Percentiles rank a stretch among this genome's conserved stretches.
phyloP scores from a whole-genome alignment of 2,888 invertebrate species.

The Cephonodes hylas region DNA sequence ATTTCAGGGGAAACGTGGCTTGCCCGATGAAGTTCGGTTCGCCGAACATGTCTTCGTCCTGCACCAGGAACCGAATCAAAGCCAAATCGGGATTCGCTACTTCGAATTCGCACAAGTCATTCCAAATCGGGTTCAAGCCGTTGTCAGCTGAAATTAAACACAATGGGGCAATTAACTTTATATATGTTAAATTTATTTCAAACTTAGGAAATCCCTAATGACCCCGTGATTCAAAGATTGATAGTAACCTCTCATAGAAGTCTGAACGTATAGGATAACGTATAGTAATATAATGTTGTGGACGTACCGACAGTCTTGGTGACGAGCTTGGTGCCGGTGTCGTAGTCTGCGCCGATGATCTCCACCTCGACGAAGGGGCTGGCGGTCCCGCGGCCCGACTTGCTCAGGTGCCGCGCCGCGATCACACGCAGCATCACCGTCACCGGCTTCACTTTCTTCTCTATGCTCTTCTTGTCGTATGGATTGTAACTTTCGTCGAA shows the following conservation, averaged over 20 bases:
- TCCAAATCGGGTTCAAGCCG: constrained; percentile 96
- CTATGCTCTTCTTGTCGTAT: constrained; percentile 83
- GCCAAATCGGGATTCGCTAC: constrained; percentile 91
- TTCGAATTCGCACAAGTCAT: constrained; percentile 91
- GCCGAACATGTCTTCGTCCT: constrained; percentile 98
- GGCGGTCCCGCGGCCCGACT: constrained; percentile 90
- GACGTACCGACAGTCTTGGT: constrained; percentile 91
- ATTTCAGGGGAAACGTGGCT: constrained; percentile 93
- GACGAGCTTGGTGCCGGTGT: constrained; percentile 89
- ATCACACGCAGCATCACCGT: constrained; percentile 88
- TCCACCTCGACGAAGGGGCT: constrained; percentile 97
- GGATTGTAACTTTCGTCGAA: constrained; percentile 90
- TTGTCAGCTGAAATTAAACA: constrained; percentile 86
- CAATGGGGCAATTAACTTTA: too few relatives aligned
- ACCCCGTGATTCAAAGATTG: too few relatives aligned
- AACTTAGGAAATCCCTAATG: too few relatives aligned
- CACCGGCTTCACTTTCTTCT: constrained; percentile 64
- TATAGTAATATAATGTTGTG: background rate
- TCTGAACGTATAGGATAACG: too few relatives aligned
- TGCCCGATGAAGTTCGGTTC: constrained; percentile 98
- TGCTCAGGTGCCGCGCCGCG: constrained; percentile 93
- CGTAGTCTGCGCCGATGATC: constrained; percentile 92
- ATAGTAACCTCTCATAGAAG: too few relatives aligned
- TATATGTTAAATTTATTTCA: too few relatives aligned
- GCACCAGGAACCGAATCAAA: constrained; percentile 91